Evolutionary conservation across 2,888 invertebrate species (phyloP).

Genomic region (Trichopoda pennipes): DNA sequence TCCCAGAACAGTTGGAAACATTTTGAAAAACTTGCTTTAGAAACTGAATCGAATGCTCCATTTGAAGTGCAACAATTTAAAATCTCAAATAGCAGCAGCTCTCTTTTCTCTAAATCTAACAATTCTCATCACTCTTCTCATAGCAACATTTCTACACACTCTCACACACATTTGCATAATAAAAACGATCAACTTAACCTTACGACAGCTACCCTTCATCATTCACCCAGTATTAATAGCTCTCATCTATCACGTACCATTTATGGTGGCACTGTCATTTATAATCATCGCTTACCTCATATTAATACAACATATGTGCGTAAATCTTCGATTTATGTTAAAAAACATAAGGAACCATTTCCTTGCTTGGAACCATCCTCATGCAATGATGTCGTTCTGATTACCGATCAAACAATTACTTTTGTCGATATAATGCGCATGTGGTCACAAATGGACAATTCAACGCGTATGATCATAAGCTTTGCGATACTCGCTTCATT

Average conservation of each 20-base stretch:
- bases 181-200: constrained; percentile 2
- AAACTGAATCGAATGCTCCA: constrained; percentile 76
- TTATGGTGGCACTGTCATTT: constrained; percentile 73
- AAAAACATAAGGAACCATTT: constrained; percentile 49
- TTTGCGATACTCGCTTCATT: constrained; percentile 67
- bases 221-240: constrained; percentile 33
- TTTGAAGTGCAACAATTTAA: constrained; percentile 73
- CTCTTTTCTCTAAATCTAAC: too few species aligned
- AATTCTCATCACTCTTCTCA: constrained; percentile 27
- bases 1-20: constrained; percentile 47
- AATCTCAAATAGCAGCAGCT: not conserved
- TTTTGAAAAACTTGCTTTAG: constrained; percentile 75
- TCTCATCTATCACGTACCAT: constrained; percentile 70
- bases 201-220: constrained; percentile 52
- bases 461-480: constrained; percentile 68
- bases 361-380: constrained; percentile 24
- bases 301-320: constrained; percentile 72
- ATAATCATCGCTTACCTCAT: constrained; percentile 74
- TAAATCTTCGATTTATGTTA: constrained; percentile 73
- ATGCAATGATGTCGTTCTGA: constrained; percentile 68
- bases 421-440: constrained; percentile 70
- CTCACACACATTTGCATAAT: constrained; percentile 2
- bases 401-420: constrained; percentile 72
- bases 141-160: constrained; percentile 9
- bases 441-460: constrained; percentile 71